These are phyloP conservation scores for Apis dorsata DNA, from an alignment of 1,140 invertebrate genomes.

Conservation along the genomic window DNA sequence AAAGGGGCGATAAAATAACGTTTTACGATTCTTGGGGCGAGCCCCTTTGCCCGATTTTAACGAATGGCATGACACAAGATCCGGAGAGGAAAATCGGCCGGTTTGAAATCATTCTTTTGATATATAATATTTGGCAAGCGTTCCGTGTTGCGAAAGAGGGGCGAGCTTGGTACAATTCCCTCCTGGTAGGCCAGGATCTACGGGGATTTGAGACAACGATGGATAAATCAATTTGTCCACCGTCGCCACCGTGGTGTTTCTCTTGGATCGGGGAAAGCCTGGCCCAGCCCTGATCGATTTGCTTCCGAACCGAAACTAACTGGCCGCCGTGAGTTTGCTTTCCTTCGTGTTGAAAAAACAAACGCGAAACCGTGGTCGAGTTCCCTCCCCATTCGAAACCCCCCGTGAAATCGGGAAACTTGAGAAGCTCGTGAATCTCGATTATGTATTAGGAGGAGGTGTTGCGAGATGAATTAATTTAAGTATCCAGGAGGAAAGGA, in stretches of 20 bases:
- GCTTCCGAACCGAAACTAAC: slow-evolving; percentile 1
- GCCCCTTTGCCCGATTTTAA: background rate
- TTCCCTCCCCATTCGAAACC: background rate
- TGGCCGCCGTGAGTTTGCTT: background rate
- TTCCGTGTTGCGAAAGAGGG: background rate
- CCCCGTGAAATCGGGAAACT: background rate
- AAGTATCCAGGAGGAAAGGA: background rate
- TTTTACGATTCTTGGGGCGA: background rate
- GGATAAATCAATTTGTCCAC: slow-evolving; percentile 40
- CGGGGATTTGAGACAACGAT: background rate
- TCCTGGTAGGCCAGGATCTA: no score
- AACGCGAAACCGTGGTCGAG: background rate
- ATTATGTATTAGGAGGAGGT: background rate
- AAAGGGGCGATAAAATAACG: background rate
- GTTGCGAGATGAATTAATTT: background rate
- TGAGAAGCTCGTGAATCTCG: background rate
- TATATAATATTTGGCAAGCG: no score
- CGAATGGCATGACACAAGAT: background rate
- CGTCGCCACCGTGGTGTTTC: slow-evolving; percentile 41
- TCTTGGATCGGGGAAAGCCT: slow-evolving; percentile 36
- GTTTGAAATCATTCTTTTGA: no score
- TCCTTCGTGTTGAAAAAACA: slow-evolving; percentile 31
- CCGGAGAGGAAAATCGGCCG: no score
- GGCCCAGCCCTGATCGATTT: slow-evolving; percentile 44
- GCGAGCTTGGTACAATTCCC: background rate